phyloP scores from a whole-genome alignment of 2,113 vertebrate genomes.

The Caracal caracal region DNA sequence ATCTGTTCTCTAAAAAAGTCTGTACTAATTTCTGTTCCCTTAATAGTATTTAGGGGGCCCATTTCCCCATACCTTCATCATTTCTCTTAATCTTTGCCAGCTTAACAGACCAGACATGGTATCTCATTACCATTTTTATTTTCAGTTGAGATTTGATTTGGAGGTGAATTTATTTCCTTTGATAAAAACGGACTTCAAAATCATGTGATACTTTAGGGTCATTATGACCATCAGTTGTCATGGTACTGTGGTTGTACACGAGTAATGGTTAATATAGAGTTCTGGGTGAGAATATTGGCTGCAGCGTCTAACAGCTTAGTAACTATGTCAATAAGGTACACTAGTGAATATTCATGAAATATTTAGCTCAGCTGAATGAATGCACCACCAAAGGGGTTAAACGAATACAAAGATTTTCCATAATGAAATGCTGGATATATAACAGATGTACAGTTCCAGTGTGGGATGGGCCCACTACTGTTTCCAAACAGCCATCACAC shows the following conservation, averaged over 20 bases:
- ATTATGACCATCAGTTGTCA: not conserved
- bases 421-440: not conserved
- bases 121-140: conserved; percentile 43
- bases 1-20: not conserved
- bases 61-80: not conserved
- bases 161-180: conserved; percentile 19
- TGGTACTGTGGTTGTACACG: not conserved
- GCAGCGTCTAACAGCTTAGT: not conserved
- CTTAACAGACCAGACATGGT: not conserved
- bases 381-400: conserved; percentile 34
- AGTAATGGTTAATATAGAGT: not conserved
- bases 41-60: not conserved
- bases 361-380: conserved; percentile 1
- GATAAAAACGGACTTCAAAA: not conserved
- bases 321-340: conserved; percentile 40
- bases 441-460: conserved; percentile 21
- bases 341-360: conserved; percentile 36
- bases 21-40: conserved; percentile 2
- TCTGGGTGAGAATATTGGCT: conserved; percentile 28
- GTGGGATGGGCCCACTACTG: not conserved
- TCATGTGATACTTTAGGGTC: not conserved
- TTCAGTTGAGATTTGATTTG: conserved; percentile 53
- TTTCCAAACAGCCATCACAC: not conserved
- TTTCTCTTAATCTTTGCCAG: conserved; percentile 26
- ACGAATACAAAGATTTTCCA: conserved; percentile 28